A percentile compares a stretch with the other conserved stretches of the same genome.
These are phyloP conservation scores for Morinoia aosen DNA, from an alignment of 2,888 invertebrate species.

Conservation along the genomic window DNA sequence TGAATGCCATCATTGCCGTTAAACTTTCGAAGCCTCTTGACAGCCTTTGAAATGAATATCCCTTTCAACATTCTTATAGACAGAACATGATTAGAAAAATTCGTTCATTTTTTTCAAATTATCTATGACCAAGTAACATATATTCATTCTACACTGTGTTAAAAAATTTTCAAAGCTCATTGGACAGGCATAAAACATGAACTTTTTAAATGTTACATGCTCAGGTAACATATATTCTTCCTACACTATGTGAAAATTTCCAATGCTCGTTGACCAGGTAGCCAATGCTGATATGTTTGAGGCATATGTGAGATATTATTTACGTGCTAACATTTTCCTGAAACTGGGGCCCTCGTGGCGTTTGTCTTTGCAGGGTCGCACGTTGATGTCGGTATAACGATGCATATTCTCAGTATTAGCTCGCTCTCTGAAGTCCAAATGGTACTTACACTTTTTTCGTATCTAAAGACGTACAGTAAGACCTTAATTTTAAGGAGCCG, in stretches of 20 bases:
- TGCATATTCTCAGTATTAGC: constrained; percentile 98
- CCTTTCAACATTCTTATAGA: background rate
- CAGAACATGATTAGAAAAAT: background rate
- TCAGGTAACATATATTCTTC: background rate
- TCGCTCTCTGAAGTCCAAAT: constrained; percentile 98
- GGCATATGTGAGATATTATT: background rate
- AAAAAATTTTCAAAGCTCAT: background rate
- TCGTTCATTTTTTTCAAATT: background rate
- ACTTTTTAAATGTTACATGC: background rate
- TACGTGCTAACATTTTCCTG: background rate
- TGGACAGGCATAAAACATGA: too few species aligned
- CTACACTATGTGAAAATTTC: background rate
- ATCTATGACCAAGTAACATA: background rate
- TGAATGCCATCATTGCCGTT: background rate
- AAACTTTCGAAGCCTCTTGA: background rate
- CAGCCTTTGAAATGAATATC: background rate
- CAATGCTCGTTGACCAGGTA: background rate
- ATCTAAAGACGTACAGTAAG: constrained; percentile 63
- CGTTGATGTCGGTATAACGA: constrained; percentile 97
- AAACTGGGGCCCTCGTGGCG: constrained; percentile 41
- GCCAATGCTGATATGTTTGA: background rate
- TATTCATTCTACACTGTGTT: background rate
- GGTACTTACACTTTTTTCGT: constrained; percentile 76
- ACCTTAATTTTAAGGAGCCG: constrained; percentile 60
- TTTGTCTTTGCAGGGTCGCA: constrained; percentile 86